These are phyloP conservation scores for Drosophila nebulosa DNA, from an alignment of 1,140 invertebrate species.

Conservation along the genomic window DNA sequence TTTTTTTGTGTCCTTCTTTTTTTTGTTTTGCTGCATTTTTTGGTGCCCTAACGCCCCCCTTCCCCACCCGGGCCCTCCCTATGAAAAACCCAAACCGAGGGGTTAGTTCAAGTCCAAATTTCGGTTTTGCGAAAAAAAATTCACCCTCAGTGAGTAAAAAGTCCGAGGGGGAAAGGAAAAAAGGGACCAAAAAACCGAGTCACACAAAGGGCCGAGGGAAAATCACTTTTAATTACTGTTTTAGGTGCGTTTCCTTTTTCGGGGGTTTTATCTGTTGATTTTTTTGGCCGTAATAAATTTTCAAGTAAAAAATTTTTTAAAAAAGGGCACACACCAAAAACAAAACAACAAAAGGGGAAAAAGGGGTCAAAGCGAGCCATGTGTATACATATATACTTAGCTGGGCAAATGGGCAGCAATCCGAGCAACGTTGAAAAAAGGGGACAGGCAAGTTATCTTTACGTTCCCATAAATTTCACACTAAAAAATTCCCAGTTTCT, in stretches of 20 bases:
- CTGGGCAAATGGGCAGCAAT: conserved; percentile 25
- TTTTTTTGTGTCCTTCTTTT: conserved; percentile 11
- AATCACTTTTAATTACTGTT: conserved; percentile 76
- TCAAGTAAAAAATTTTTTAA: conserved; percentile 70
- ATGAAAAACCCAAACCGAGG: too few species aligned
- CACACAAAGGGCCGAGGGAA: conserved; percentile 26
- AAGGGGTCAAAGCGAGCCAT: not conserved
- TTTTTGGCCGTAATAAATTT: conserved; percentile 77
- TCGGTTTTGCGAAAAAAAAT: not conserved
- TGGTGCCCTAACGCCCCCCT: conserved; percentile 7
- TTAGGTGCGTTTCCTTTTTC: conserved; percentile 68
- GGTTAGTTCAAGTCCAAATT: not conserved
- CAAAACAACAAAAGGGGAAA: not conserved
- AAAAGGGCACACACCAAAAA: conserved; percentile 26
- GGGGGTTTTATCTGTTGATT: conserved; percentile 71
- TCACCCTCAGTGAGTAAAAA: conserved; percentile 18
- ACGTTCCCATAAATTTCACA: conserved; percentile 73
- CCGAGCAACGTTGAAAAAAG: conserved; percentile 65
- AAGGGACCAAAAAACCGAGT: conserved; percentile 7
- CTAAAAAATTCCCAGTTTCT: conserved; percentile 69
- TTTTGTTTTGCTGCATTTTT: conserved; percentile 17
- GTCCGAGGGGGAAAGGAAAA: conserved; percentile 17
- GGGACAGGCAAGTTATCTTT: conserved; percentile 72
- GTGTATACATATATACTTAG: not conserved
- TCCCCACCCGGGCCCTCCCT: conserved; percentile 17